These are phyloP conservation scores for Plebejus anna DNA, from an alignment of 2,888 invertebrate genomes.

Conservation along the genomic window DNA sequence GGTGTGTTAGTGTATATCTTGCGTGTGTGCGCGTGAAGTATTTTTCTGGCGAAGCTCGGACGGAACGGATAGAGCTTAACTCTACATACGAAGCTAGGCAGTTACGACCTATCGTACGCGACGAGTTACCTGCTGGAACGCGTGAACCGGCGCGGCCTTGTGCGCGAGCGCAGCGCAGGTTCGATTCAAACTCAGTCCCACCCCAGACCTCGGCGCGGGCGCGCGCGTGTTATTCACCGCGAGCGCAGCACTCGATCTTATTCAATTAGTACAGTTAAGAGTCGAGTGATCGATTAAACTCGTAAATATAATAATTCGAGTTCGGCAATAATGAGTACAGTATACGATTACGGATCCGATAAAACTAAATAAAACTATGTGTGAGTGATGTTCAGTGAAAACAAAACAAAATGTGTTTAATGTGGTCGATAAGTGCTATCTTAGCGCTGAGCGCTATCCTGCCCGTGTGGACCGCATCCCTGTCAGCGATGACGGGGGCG, in stretches of 20 bases:
- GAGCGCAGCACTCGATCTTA: conserved; percentile 63
- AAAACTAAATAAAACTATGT: conserved; percentile 68
- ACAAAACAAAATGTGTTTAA: conserved; percentile 63
- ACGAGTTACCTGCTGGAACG: conserved; percentile 81
- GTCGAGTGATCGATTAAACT: conserved; percentile 74
- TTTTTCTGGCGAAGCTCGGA: conserved; percentile 73
- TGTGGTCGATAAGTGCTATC: conserved; percentile 62
- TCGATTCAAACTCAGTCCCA: conserved; percentile 73
- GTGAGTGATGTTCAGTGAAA: conserved; percentile 62
- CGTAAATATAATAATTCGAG: conserved; percentile 53
- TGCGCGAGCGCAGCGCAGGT: conserved; percentile 80
- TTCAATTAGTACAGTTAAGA: conserved; percentile 78
- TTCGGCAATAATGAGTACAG: conserved; percentile 46
- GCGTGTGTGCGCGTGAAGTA: conserved; percentile 64
- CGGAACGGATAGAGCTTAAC: conserved; percentile 56
- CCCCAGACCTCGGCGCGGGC: conserved; percentile 71
- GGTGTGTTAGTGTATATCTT: conserved; percentile 52
- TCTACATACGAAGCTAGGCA: conserved; percentile 53
- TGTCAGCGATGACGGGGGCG: conserved; percentile 75
- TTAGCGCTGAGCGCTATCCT: conserved; percentile 66
- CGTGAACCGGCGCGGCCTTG: conserved; percentile 81
- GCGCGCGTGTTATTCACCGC: conserved; percentile 56
- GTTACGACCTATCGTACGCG: conserved; percentile 60
- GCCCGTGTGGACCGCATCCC: conserved; percentile 67
- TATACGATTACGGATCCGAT: conserved; percentile 63